Evolutionary conservation across 2,888 invertebrate genomes (phyloP).

Genomic region (Spisula subtruncata): DNA sequence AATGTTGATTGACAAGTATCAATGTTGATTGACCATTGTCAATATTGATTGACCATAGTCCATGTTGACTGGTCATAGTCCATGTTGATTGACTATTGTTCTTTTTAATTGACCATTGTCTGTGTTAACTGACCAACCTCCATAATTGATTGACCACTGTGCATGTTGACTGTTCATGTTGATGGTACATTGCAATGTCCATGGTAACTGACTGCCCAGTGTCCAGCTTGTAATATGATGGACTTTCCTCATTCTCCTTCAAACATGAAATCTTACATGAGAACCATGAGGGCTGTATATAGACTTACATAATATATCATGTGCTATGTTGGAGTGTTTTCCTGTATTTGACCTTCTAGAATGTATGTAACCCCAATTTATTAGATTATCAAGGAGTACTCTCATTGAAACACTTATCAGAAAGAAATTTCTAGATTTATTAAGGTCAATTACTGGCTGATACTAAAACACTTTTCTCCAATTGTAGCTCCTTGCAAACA

Average conservation of each 20-base stretch:
- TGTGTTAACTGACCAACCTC: too few species aligned
- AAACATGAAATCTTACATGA: background rate
- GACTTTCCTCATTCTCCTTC: background rate
- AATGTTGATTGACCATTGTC: too few species aligned
- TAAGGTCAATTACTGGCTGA: constrained; percentile 47
- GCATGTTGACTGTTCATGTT: too few species aligned
- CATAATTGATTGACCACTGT: too few species aligned
- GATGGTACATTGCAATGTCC: too few species aligned
- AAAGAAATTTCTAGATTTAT: constrained; percentile 32
- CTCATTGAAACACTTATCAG: constrained; percentile 41
- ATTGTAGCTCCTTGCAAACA: background rate
- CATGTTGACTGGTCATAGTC: too few species aligned
- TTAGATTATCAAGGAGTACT: constrained; percentile 33
- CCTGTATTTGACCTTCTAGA: constrained; percentile 16
- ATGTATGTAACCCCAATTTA: constrained; percentile 49
- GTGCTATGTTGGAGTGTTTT: constrained; percentile 11
- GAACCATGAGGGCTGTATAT: background rate
- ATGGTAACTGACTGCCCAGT: too few species aligned
- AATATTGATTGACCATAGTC: too few species aligned
- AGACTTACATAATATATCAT: constrained; percentile 24
- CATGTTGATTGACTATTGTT: too few species aligned
- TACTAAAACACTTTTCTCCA: constrained; percentile 24
- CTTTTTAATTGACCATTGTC: too few species aligned
- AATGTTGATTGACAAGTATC: too few species aligned
- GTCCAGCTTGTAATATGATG: too few species aligned